These are phyloP conservation scores for Iguana delicatissima DNA, from an alignment of 2,797 vertebrate genomes.

Conservation along the genomic window DNA sequence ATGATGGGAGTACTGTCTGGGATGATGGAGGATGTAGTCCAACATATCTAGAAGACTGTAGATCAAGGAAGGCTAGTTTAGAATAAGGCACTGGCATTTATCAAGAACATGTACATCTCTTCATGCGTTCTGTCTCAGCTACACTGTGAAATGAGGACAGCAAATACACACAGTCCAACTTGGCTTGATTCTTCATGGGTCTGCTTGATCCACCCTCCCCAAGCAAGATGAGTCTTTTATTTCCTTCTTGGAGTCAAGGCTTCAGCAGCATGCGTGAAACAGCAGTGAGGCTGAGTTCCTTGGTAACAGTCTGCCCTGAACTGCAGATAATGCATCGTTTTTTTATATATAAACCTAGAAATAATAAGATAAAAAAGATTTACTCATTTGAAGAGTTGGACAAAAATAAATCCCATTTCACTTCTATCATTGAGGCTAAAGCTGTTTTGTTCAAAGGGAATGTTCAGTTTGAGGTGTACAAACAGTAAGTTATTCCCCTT, in stretches of 20 bases:
- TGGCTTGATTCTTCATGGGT: background rate
- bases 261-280: background rate
- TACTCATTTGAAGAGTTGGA: constrained; percentile 2
- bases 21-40: background rate
- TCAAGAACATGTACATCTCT: background rate
- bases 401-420: constrained; percentile 10
- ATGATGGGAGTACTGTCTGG: background rate
- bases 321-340: background rate
- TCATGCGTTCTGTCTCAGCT: too few species aligned
- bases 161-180: background rate
- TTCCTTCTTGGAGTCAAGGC: background rate
- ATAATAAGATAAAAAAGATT: background rate
- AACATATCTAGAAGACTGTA: background rate
- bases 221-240: background rate
- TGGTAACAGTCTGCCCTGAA: background rate
- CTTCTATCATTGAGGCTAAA: constrained; percentile 12
- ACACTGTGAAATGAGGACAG: background rate
- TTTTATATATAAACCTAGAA: background rate
- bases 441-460: constrained; percentile 10
- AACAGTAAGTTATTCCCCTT: constrained; percentile 31
- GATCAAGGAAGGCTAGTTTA: background rate
- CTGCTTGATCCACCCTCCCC: background rate
- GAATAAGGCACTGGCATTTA: background rate
- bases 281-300: background rate
- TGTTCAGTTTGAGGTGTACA: background rate